phyloP scores from a whole-genome alignment of 2,888 invertebrate genomes.

The Allophyes oxyacanthae region DNA sequence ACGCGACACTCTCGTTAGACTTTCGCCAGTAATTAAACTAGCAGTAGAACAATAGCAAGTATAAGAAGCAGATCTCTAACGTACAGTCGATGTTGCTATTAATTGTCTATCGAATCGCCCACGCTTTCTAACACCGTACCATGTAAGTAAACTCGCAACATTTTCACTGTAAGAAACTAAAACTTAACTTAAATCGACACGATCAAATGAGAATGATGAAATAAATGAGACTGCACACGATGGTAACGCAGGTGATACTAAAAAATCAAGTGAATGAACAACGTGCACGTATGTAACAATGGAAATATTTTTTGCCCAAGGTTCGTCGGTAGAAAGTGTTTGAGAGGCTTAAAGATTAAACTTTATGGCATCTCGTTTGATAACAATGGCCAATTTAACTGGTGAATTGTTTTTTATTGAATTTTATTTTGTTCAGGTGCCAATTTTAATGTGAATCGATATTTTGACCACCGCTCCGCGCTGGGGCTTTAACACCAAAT shows the following conservation, averaged over 20 bases:
- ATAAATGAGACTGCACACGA: constrained; percentile 54
- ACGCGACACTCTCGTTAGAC: constrained; percentile 83
- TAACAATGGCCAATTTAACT: constrained; percentile 69
- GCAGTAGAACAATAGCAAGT: constrained; percentile 84
- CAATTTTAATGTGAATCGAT: constrained; percentile 38
- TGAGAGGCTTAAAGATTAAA: constrained; percentile 65
- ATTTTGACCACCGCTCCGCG: constrained; percentile 18
- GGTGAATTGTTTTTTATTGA: constrained; percentile 60
- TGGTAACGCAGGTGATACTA: constrained; percentile 62
- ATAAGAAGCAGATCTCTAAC: constrained; percentile 82
- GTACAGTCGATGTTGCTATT: constrained; percentile 79
- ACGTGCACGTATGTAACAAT: constrained; percentile 71
- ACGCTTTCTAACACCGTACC: constrained; percentile 83
- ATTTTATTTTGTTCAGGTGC: constrained; percentile 43
- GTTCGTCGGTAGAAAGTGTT: constrained; percentile 72
- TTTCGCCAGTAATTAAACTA: constrained; percentile 87
- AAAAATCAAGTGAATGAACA: constrained; percentile 70
- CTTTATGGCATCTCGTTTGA: constrained; percentile 63
- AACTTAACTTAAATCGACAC: constrained; percentile 41
- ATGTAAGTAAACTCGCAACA: constrained; percentile 69
- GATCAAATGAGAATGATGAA: constrained; percentile 48
- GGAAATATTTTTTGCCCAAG: constrained; percentile 68
- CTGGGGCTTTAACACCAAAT: background rate
- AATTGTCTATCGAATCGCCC: constrained; percentile 85
- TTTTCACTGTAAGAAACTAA: constrained; percentile 67